Evolutionary conservation across 2,113 vertebrate species (phyloP).

Genomic region (Amblyopsis rosae): DNA sequence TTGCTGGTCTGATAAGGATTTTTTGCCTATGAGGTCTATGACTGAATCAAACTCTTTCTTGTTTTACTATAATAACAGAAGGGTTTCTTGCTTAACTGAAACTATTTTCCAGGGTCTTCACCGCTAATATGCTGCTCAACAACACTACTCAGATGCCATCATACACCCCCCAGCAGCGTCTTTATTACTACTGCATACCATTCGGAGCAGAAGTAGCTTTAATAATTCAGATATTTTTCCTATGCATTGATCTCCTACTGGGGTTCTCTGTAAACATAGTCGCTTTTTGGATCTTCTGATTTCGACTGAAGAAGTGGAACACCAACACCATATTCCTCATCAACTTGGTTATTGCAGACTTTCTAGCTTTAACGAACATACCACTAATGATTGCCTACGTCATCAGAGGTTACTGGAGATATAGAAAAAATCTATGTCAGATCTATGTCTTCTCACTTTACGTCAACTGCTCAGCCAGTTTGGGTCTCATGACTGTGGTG

Average conservation of each 20-base stretch:
- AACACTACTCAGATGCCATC: too few species aligned
- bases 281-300: conserved; percentile 77
- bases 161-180: too few species aligned
- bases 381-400: conserved; percentile 70
- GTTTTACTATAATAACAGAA: too few species aligned
- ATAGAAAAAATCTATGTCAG: conserved; percentile 58
- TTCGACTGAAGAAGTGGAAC: conserved; percentile 67
- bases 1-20: too few species aligned
- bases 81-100: too few species aligned
- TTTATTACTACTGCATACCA: too few species aligned
- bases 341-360: conserved; percentile 75
- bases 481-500: conserved; percentile 72
- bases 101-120: too few species aligned
- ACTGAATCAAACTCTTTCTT: too few species aligned
- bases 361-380: conserved; percentile 70
- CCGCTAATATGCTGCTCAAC: too few species aligned
- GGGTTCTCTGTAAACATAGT: conserved; percentile 69
- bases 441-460: conserved; percentile 75
- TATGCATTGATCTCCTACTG: conserved; percentile 62
- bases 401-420: conserved; percentile 70
- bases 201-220: too few species aligned
- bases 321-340: conserved; percentile 71
- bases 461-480: conserved; percentile 74
- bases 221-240: too few species aligned
- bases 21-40: too few species aligned